A percentile compares a stretch with the other conserved stretches of the same genome.
Conservation (phyloP, 2,797 vertebrate species). For the Melanogrammus aeglefinus region DNA sequence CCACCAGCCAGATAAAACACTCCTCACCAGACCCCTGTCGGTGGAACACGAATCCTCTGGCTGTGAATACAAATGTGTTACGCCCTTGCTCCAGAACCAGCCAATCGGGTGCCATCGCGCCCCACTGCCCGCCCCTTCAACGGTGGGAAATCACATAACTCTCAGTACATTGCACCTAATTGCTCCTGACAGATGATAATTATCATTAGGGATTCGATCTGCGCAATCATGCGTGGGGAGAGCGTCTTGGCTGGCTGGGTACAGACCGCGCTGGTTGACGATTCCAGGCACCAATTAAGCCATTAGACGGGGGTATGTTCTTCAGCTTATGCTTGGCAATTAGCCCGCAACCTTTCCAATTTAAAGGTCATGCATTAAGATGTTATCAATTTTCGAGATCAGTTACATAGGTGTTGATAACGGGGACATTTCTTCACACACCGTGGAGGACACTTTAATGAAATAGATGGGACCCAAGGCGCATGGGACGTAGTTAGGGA, state of each 20-base stretch:
- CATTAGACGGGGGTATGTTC: slow-evolving; percentile 63
- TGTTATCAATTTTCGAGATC: slow-evolving; percentile 71
- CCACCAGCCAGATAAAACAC: no score
- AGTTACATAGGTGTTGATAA: slow-evolving; percentile 57
- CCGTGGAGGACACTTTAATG: neutral
- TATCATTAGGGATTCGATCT: slow-evolving; percentile 66
- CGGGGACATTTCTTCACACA: slow-evolving; percentile 51
- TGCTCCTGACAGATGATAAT: slow-evolving; percentile 71
- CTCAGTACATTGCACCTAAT: slow-evolving; percentile 62
- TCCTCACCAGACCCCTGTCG: slow-evolving; percentile 38
- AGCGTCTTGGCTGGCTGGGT: slow-evolving; percentile 29
- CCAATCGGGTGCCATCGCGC: slow-evolving; percentile 48
- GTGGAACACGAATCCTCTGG: slow-evolving; percentile 34
- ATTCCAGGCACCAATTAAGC: slow-evolving; percentile 64
- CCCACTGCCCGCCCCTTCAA: slow-evolving; percentile 39
- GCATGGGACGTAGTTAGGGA: neutral
- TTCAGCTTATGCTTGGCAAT: slow-evolving; percentile 68
- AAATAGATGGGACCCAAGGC: neutral
- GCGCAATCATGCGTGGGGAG: slow-evolving; percentile 60
- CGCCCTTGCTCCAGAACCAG: slow-evolving; percentile 18
- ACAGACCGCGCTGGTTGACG: slow-evolving; percentile 28
- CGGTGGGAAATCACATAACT: slow-evolving; percentile 53
- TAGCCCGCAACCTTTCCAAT: slow-evolving; percentile 67
- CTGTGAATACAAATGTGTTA: neutral
- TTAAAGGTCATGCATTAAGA: slow-evolving; percentile 70